These are phyloP conservation scores for Oligia strigilis DNA, from an alignment of 2,888 invertebrate species.

Conservation along the genomic window DNA sequence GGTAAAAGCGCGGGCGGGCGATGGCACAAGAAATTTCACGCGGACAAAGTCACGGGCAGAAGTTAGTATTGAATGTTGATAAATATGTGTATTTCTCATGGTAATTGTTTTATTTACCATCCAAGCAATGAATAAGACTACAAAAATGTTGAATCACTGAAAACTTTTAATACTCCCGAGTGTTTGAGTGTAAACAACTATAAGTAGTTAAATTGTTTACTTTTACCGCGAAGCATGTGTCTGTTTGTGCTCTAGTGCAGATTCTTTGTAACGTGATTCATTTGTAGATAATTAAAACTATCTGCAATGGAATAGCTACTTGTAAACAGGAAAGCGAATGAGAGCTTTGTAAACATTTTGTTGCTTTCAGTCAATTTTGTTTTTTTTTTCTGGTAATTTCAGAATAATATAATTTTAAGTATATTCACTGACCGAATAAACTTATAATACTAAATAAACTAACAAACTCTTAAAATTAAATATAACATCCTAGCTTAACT, in stretches of 20 bases:
- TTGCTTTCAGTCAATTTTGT: not conserved
- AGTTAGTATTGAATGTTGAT: too few species aligned
- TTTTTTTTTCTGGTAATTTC: not conserved
- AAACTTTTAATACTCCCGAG: constrained; percentile 5
- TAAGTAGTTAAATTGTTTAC: constrained; percentile 4
- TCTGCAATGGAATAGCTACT: not conserved
- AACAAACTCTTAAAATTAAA: too few species aligned
- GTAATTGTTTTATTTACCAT: not conserved
- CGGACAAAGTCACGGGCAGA: too few species aligned
- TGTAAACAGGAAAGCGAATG: not conserved
- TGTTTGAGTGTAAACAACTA: constrained; percentile 15
- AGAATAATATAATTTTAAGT: not conserved
- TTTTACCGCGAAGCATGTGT: not conserved
- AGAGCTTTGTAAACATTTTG: not conserved
- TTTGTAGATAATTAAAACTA: not conserved
- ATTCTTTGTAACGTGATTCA: constrained; percentile 25
- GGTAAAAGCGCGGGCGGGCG: too few species aligned
- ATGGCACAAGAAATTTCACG: too few species aligned
- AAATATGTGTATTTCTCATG: not conserved
- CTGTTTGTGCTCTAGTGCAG: not conserved
- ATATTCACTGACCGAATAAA: not conserved
- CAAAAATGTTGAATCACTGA: constrained; percentile 27
- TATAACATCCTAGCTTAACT: too few species aligned
- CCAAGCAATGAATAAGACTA: constrained; percentile 10
- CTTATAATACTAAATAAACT: not conserved